phyloP scores from a whole-genome alignment of 2,797 vertebrate species.

The Lithobates sylvaticus region DNA sequence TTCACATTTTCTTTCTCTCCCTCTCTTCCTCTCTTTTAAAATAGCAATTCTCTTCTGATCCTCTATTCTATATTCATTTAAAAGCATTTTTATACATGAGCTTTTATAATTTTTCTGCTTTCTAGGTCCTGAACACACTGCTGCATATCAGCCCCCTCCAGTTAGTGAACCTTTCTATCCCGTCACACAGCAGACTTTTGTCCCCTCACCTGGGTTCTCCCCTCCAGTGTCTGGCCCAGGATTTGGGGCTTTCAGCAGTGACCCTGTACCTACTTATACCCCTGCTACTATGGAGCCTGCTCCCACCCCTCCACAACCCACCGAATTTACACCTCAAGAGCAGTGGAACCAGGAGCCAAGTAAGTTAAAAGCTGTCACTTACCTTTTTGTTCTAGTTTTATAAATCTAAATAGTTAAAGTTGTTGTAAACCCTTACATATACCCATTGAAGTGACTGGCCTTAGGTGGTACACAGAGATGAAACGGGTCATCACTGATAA shows the following conservation, averaged over 20 bases:
- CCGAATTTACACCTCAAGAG: slow-evolving; percentile 66
- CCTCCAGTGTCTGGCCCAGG: slow-evolving; percentile 71
- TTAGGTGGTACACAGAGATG: too few relatives aligned
- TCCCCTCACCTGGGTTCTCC: slow-evolving; percentile 69
- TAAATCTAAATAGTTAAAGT: too few relatives aligned
- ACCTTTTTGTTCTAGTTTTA: too few relatives aligned
- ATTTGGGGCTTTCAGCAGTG: slow-evolving; percentile 66
- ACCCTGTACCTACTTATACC: slow-evolving; percentile 69
- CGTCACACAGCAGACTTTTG: slow-evolving; percentile 66
- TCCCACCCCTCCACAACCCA: slow-evolving; percentile 73
- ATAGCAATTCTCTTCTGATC: too few relatives aligned
- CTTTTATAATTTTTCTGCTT: neutral
- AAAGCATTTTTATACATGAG: too few relatives aligned
- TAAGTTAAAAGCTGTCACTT: slow-evolving; percentile 59
- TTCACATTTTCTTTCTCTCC: too few relatives aligned
- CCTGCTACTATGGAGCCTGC: slow-evolving; percentile 67
- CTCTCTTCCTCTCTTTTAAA: too few relatives aligned
- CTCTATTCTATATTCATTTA: too few relatives aligned
- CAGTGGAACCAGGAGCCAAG: slow-evolving; percentile 71
- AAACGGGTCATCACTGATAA: too few relatives aligned
- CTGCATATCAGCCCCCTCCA: slow-evolving; percentile 11
- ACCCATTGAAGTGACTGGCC: too few relatives aligned
- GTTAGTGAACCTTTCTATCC: slow-evolving; percentile 75
- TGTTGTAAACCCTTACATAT: too few relatives aligned
- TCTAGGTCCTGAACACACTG: slow-evolving; percentile 36